Evolutionary conservation across 2,113 vertebrate genomes (phyloP), one percentile per base, ranked within the genome.

Genomic region (Forbesichthys papilliferus): DNA sequence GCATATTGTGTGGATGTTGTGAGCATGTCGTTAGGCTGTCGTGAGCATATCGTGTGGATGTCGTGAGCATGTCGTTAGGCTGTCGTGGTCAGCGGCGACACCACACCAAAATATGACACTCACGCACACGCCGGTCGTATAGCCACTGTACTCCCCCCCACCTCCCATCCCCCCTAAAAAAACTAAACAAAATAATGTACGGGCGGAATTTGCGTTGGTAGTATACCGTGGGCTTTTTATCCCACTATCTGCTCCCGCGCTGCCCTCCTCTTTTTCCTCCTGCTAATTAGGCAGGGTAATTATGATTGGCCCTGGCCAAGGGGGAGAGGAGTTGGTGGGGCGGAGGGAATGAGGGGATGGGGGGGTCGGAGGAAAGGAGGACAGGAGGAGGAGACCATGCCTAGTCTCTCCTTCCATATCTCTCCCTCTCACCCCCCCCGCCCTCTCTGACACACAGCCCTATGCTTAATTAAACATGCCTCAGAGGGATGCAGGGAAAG

Each of bases 381-480:
- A 62, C 46, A 66, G 61, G 57, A 66, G 55, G 36, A 73, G 83
- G 74, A 86, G 80, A 81, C 62, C 70, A 75, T 81, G 85, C 79
- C 75, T 82, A 34, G 84, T 80, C 81, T 27, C 27, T 27, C 27
- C 27, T 27, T 27, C 27, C 27, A 27, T 27, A 74, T 83, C 75
- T 65, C 73, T 77, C 69, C 58, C 62, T 58, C 62, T 61, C 48
- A 51, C 9, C 8, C 8, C 8, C 47, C 56, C 34, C 67, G 59
- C 75, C 58, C 61, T 60, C 61, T 9, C 46, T 27, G 11, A 88
- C 85, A 87, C 84, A 86, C 74, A 85, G 85, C 82, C 85, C 84
- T 84, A 85, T 80, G 81, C 88, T 91, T 92, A 91, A 92, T 92
- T 92, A 92, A 91, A 90, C 87, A 88, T 86, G 82, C 84, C 89